phyloP scores from a whole-genome alignment of 2,797 vertebrate species.

The Amazonetta brasiliensis region DNA sequence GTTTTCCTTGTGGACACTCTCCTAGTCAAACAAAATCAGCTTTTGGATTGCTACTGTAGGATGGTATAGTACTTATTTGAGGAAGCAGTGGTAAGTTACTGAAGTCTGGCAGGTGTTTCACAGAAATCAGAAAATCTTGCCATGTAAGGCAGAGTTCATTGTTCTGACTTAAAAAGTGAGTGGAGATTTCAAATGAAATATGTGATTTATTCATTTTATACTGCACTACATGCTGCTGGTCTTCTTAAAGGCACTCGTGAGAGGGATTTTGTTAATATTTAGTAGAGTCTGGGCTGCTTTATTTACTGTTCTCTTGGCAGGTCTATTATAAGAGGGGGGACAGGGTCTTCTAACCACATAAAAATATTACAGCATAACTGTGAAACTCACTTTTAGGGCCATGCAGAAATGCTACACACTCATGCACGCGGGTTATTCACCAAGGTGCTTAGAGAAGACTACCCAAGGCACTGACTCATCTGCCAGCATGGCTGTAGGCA shows the following conservation, averaged over 20 bases:
- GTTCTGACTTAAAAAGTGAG: not conserved
- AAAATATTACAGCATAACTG: not conserved
- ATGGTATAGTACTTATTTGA: not conserved
- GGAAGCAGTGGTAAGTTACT: not conserved
- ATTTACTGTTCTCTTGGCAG: not conserved
- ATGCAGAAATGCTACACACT: not conserved
- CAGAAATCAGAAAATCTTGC: not conserved
- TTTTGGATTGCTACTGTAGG: not conserved
- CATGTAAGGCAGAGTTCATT: not conserved
- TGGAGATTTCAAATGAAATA: not conserved
- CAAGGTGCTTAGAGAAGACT: not conserved
- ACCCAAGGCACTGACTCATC: accelerated
- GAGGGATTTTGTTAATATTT: not conserved
- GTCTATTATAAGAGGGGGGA: not conserved
- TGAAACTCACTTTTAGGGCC: not conserved
- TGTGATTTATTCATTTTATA: not conserved
- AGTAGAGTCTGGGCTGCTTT: not conserved
- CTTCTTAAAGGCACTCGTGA: not conserved
- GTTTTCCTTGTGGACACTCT: accelerated
- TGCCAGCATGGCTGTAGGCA: not conserved
- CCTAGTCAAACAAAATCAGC: accelerated
- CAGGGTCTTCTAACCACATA: not conserved
- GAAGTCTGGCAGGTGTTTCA: not conserved
- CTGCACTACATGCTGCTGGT: not conserved
- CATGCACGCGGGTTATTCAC: not conserved